Conservation (phyloP, 2,113 vertebrate genomes). For the Phaetusa simplex region DNA sequence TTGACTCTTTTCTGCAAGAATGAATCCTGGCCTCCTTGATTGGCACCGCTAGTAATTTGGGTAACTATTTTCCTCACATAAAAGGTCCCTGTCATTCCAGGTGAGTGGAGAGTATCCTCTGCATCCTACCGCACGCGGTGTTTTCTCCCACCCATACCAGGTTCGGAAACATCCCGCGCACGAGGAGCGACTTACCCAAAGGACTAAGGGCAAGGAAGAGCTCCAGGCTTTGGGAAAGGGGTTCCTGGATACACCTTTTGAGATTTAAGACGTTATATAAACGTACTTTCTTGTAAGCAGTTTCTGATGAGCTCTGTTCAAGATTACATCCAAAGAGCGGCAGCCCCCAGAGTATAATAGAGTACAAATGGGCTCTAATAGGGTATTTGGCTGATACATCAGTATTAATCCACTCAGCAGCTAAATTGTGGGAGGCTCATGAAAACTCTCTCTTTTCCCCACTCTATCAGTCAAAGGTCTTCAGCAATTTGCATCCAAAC, state of each 20-base stretch:
- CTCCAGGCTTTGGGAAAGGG: neutral
- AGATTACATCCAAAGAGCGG: neutral
- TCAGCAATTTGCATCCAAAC: slow-evolving; percentile 37
- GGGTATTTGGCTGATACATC: slow-evolving; percentile 6
- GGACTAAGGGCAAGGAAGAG: neutral
- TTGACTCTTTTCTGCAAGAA: neutral
- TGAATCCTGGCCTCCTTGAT: neutral
- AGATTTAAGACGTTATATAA: neutral
- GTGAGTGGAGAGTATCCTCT: neutral
- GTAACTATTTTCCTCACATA: neutral
- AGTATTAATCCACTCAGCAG: slow-evolving; percentile 15
- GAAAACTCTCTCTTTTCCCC: slow-evolving; percentile 49
- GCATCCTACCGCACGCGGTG: fast-evolving
- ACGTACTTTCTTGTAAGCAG: neutral
- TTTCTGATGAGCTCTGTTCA: neutral
- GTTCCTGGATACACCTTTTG: neutral
- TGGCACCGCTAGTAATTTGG: neutral
- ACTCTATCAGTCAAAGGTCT: slow-evolving; percentile 16
- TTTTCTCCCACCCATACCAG: neutral
- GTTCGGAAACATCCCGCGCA: fast-evolving
- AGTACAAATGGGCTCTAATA: slow-evolving; percentile 25
- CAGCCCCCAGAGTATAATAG: neutral
- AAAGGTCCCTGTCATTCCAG: neutral
- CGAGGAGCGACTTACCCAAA: neutral
- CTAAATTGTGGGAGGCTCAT: neutral